These are phyloP conservation scores for Prunella fulvescens DNA, from an alignment of 2,113 vertebrate species.

Conservation along the genomic window DNA sequence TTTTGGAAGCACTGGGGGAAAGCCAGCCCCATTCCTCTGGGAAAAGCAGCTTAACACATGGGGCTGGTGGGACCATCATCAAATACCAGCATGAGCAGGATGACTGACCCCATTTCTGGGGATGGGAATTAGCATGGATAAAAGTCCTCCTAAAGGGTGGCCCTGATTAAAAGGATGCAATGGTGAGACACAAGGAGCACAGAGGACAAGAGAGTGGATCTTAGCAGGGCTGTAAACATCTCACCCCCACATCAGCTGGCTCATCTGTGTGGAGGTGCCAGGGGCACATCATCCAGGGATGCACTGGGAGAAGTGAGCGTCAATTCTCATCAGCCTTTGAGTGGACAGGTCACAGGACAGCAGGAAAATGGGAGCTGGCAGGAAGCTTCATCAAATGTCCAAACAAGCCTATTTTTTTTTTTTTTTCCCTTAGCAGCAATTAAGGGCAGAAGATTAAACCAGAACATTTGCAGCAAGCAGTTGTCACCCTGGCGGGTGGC, in stretches of 20 bases:
- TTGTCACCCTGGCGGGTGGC: not conserved
- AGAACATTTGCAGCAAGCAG: not conserved
- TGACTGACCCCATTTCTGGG: fast-evolving
- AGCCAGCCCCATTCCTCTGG: not conserved
- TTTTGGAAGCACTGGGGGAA: not conserved
- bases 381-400: slow-evolving; percentile 19
- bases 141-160: not conserved
- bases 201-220: fast-evolving
- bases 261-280: not conserved
- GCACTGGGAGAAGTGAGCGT: not conserved
- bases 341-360: slow-evolving; percentile 15
- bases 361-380: slow-evolving; percentile 56
- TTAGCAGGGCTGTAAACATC: not conserved
- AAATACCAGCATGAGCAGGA: not conserved
- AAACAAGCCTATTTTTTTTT: not conserved
- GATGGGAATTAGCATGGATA: fast-evolving
- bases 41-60: not conserved
- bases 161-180: not conserved
- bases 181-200: not conserved
- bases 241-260: not conserved
- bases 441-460: slow-evolving; percentile 56
- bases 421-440: slow-evolving; percentile 34
- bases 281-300: not conserved
- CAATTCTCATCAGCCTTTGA: slow-evolving; percentile 49
- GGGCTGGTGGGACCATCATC: not conserved